These are phyloP conservation scores for Nymphicus hollandicus DNA, from an alignment of 2,113 vertebrate species.

Conservation along the genomic window DNA sequence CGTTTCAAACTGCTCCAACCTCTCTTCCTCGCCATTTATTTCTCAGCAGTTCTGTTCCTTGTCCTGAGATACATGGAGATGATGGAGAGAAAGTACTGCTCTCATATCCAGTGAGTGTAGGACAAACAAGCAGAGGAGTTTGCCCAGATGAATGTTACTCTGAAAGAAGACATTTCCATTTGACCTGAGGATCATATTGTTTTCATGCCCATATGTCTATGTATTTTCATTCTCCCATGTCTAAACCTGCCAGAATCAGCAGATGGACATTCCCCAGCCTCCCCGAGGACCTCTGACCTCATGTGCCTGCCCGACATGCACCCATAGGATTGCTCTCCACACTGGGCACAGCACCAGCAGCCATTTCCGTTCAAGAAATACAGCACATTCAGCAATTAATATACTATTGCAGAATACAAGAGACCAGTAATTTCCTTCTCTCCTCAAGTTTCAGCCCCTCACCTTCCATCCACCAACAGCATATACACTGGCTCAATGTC, in stretches of 20 bases:
- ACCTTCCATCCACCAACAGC: background rate
- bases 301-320: rapidly evolving
- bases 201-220: background rate
- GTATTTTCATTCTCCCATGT: background rate
- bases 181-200: background rate
- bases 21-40: background rate
- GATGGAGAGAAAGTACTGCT: background rate
- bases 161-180: background rate
- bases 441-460: background rate
- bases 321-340: background rate
- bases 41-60: background rate
- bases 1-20: background rate
- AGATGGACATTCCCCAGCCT: background rate
- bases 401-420: background rate
- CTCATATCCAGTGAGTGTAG: background rate
- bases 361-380: rapidly evolving
- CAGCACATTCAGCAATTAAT: background rate
- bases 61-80: background rate
- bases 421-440: background rate
- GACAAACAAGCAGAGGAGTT: background rate
- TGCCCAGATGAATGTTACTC: background rate
- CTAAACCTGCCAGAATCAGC: background rate
- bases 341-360: background rate
- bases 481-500: background rate
- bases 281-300: background rate